Conservation (phyloP, 2,113 vertebrate species). For the Tetraodon nigroviridis region DNA sequence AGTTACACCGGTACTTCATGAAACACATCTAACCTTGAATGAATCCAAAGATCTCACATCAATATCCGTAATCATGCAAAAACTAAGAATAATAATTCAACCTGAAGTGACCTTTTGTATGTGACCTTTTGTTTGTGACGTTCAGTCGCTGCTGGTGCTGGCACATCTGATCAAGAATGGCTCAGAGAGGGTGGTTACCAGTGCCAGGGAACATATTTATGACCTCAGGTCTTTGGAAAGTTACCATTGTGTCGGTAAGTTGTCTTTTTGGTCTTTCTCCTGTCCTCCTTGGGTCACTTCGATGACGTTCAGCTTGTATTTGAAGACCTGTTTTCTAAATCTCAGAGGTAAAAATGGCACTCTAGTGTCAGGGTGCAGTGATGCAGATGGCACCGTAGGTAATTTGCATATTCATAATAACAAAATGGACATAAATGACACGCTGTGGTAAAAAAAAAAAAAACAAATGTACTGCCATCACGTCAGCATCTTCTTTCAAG, state of each 20-base stretch:
- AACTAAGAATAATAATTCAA: neutral
- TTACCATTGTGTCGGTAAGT: slow-evolving; percentile 96
- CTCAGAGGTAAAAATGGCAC: too few relatives aligned
- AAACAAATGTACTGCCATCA: too few relatives aligned
- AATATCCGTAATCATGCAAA: neutral
- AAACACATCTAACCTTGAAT: neutral
- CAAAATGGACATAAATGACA: too few relatives aligned
- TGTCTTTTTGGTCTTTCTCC: neutral
- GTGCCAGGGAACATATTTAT: slow-evolving; percentile 97
- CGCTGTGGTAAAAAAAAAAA: too few relatives aligned
- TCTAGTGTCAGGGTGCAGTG: too few relatives aligned
- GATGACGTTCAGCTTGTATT: slow-evolving; percentile 10
- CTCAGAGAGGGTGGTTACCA: slow-evolving; percentile 98
- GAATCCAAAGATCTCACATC: neutral
- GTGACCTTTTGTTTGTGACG: slow-evolving; percentile 40
- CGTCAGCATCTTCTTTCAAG: too few relatives aligned
- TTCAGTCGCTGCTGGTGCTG: slow-evolving; percentile 90
- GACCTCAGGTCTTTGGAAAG: slow-evolving; percentile 98
- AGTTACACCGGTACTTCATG: neutral
- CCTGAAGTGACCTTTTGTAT: neutral
- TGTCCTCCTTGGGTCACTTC: slow-evolving; percentile 70
- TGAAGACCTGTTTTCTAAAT: neutral
- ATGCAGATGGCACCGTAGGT: too few relatives aligned
- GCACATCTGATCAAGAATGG: slow-evolving; percentile 97
- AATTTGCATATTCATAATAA: too few relatives aligned